Percentiles rank a stretch among this genome's conserved stretches.
These are phyloP conservation scores for Parauchenoglanis punctatus DNA, from an alignment of 2,797 vertebrate species.

Conservation along the genomic window DNA sequence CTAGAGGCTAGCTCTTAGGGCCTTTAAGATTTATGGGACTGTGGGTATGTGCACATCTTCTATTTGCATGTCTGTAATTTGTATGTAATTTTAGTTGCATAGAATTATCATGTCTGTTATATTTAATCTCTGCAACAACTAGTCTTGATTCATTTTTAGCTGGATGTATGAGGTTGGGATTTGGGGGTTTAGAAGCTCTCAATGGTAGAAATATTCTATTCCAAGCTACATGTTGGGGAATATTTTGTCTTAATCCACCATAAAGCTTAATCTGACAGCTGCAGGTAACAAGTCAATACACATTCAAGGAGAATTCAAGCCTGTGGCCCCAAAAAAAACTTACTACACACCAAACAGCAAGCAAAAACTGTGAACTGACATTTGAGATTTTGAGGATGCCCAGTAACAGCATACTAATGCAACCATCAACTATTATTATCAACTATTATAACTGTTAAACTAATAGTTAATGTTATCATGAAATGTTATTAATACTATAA, in stretches of 20 bases:
- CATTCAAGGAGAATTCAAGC: background rate
- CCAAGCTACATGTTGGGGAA: background rate
- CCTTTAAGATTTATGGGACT: background rate
- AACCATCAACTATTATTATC: background rate
- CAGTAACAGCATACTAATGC: background rate
- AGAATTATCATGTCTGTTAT: background rate
- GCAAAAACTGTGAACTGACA: no score
- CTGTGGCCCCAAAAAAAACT: background rate
- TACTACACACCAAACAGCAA: background rate
- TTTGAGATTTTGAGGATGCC: background rate
- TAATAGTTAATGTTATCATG: no score
- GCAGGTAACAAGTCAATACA: background rate
- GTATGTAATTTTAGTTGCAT: background rate
- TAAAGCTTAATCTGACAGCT: background rate
- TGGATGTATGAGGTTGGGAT: background rate
- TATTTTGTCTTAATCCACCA: background rate
- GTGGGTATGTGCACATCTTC: background rate
- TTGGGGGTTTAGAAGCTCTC: background rate
- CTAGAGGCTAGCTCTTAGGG: background rate
- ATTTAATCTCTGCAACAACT: constrained; percentile 2
- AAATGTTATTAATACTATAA: no score
- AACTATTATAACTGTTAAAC: no score
- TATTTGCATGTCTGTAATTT: background rate
- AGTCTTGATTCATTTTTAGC: background rate
- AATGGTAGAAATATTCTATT: background rate